Evolutionary conservation across 2,888 invertebrate species (phyloP).

Genomic region (Luperina nickerlii): DNA sequence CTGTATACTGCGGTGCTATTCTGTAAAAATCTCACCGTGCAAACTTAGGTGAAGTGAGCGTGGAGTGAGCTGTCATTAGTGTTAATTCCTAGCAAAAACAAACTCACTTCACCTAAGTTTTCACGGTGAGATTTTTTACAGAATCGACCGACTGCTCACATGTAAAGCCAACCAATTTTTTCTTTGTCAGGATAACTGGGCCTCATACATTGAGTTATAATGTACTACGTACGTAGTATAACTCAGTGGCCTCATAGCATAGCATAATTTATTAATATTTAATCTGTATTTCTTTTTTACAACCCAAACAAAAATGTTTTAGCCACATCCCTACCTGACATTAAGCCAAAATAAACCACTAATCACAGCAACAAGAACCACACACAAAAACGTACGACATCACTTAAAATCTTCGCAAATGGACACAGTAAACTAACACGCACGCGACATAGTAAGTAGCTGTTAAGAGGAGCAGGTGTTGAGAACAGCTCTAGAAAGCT

Average conservation of each 20-base stretch:
- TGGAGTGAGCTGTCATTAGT: too few species aligned
- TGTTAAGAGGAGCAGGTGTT: conserved; percentile 65
- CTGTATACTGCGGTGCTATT: too few species aligned
- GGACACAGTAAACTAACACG: conserved; percentile 45
- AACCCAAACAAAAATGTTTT: not conserved
- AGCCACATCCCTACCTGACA: not conserved
- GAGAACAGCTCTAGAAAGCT: conserved; percentile 64
- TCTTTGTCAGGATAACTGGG: not conserved
- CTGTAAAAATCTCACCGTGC: too few species aligned
- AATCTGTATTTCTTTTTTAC: not conserved
- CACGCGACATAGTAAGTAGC: conserved; percentile 59
- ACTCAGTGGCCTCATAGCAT: too few species aligned
- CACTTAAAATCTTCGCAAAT: conserved; percentile 31
- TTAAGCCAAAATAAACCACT: conserved; percentile 4
- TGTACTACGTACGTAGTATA: too few species aligned
- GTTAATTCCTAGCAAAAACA: too few species aligned
- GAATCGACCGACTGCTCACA: too few species aligned
- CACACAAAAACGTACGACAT: conserved; percentile 7
- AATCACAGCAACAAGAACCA: not conserved
- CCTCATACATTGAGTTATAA: too few species aligned
- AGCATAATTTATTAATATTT: not conserved
- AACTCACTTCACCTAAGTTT: too few species aligned
- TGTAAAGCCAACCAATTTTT: not conserved
- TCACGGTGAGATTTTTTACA: too few species aligned
- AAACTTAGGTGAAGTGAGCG: too few species aligned